A percentile compares a stretch with the other conserved stretches of the same genome.
Evolutionary conservation across 2,888 invertebrate species (phyloP).

Genomic region (Aspidiotus destructor): DNA sequence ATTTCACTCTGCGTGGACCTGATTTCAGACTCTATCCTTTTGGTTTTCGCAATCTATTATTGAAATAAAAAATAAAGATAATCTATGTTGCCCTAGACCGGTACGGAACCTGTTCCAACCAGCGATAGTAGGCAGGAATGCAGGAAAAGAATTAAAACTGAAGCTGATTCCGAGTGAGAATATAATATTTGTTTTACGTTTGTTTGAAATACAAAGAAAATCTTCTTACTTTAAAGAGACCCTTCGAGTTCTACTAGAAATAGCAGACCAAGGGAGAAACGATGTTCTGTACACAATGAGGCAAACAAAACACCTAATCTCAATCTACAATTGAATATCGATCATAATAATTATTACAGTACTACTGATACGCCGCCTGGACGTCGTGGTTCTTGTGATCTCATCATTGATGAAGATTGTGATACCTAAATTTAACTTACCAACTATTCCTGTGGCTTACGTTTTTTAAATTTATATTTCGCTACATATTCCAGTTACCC

Average conservation of each 20-base stretch:
- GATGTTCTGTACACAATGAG: no score
- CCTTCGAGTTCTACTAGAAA: no score
- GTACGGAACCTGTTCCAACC: neutral
- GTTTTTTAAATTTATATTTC: neutral
- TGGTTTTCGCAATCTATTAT: no score
- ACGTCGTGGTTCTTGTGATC: conserved; percentile 23
- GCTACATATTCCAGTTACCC: conserved; percentile 1
- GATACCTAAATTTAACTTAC: conserved; percentile 19
- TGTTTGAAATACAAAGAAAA: no score
- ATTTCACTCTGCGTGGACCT: no score
- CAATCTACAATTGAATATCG: neutral
- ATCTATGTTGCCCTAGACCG: no score
- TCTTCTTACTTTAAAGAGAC: no score
- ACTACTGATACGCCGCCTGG: neutral
- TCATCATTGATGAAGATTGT: conserved; percentile 30
- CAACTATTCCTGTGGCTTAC: neutral
- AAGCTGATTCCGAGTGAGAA: conserved; percentile 12
- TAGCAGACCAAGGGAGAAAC: no score
- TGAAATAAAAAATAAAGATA: no score
- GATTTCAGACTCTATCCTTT: no score
- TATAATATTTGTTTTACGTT: neutral
- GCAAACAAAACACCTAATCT: no score
- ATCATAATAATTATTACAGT: conserved; percentile 2
- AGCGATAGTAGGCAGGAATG: neutral
- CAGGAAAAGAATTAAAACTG: conserved; percentile 16